Conservation (phyloP, 30 jellyfish, hydroid and myxozoan species). For the Cassiopea xamachana region DNA sequence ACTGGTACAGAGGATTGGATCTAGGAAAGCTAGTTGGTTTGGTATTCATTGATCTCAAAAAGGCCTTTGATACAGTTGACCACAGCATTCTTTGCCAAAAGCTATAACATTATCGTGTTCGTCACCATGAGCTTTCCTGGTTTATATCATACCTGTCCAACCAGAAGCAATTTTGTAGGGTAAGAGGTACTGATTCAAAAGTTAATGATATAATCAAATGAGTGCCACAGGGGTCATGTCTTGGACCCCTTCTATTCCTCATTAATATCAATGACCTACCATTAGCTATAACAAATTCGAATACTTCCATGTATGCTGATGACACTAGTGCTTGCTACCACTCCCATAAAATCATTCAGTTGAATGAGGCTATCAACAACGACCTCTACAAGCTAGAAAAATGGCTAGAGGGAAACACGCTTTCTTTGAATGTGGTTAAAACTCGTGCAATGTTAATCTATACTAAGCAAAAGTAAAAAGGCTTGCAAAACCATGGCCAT, state of each 20-base stretch:
- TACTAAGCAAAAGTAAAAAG: slow-evolving; percentile 25
- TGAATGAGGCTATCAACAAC: slow-evolving; percentile 47
- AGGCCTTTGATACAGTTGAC: slow-evolving; percentile 1
- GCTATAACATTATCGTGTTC: slow-evolving; percentile 22
- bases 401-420: slow-evolving; percentile 33
- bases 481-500: not conserved
- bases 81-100: slow-evolving; percentile 20
- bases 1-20: slow-evolving; percentile 7
- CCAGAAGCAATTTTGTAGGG: slow-evolving; percentile 39
- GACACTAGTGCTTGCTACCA: slow-evolving; percentile 27
- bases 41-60: slow-evolving; percentile 1
- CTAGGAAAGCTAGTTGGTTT: slow-evolving; percentile 5
- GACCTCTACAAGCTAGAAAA: slow-evolving; percentile 15
- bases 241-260: slow-evolving; percentile 48
- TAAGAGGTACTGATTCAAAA: slow-evolving; percentile 5
- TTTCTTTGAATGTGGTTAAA: slow-evolving; percentile 32
- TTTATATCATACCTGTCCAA: slow-evolving; percentile 46
- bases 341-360: slow-evolving; percentile 15
- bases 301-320: slow-evolving; percentile 50
- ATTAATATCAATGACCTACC: slow-evolving; percentile 50
- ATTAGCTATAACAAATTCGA: slow-evolving; percentile 19
- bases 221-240: slow-evolving; percentile 52
- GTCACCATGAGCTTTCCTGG: slow-evolving; percentile 31
- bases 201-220: slow-evolving; percentile 10
- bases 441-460: slow-evolving; percentile 32